Evolutionary conservation across 2,888 invertebrate genomes (phyloP).

Genomic region (Eugnorisma glareosa): DNA sequence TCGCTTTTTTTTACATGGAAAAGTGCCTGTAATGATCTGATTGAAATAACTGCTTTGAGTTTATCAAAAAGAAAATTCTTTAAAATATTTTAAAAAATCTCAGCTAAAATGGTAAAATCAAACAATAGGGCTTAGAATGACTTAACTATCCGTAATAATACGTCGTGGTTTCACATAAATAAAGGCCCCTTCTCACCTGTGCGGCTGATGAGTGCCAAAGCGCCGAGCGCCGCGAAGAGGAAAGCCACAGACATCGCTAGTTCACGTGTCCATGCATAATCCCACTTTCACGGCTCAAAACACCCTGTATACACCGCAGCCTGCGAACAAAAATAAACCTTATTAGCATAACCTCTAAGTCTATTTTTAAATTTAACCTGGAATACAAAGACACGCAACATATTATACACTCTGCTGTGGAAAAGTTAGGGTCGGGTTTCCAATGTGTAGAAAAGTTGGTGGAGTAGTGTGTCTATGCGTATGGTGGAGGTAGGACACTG

Average conservation of each 20-base stretch:
- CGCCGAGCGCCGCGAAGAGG: conserved; percentile 83
- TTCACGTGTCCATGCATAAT: conserved; percentile 83
- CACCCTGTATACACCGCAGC: conserved; percentile 70
- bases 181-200: conserved; percentile 79
- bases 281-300: conserved; percentile 77
- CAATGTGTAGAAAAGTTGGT: neutral
- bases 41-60: no score
- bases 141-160: conserved; percentile 42
- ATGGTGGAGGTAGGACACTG: conserved; percentile 27
- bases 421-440: conserved; percentile 34
- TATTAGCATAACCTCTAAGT: conserved; percentile 54
- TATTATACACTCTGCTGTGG: conserved; percentile 23
- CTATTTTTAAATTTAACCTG: conserved; percentile 32
- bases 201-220: conserved; percentile 82
- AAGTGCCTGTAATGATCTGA: no score
- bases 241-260: conserved; percentile 83
- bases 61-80: neutral
- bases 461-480: conserved; percentile 34
- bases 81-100: neutral
- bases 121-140: neutral
- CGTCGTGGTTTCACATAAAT: conserved; percentile 63
- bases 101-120: neutral
- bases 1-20: no score
- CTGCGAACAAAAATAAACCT: conserved; percentile 78
- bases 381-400: neutral